A percentile compares a stretch with the other conserved stretches of the same genome.
Conservation (phyloP, 2,888 invertebrate species). For the Papilio elwesi region DNA sequence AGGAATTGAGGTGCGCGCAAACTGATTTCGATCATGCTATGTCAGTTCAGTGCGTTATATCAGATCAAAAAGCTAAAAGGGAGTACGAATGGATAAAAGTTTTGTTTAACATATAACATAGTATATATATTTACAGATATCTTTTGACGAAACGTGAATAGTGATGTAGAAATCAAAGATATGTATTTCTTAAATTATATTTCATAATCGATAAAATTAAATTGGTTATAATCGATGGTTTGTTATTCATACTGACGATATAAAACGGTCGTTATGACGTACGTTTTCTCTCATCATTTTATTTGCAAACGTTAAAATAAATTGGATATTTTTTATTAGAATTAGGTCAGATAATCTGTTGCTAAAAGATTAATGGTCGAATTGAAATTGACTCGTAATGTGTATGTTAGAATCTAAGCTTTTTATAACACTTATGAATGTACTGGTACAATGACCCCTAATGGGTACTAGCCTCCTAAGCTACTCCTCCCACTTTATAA, state of each 20-base stretch:
- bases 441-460: not conserved
- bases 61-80: too few relatives aligned
- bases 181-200: too few relatives aligned
- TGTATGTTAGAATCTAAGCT: slow-evolving; percentile 21
- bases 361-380: slow-evolving; percentile 29
- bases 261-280: slow-evolving; percentile 4
- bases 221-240: too few relatives aligned
- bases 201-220: too few relatives aligned
- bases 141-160: too few relatives aligned
- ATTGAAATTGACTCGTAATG: slow-evolving; percentile 27
- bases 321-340: slow-evolving; percentile 20
- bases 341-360: slow-evolving; percentile 30
- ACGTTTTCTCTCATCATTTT: slow-evolving; percentile 8
- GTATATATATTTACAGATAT: too few relatives aligned
- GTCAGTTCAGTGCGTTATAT: too few relatives aligned
- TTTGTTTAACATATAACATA: too few relatives aligned
- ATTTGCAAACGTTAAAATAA: slow-evolving; percentile 15
- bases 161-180: too few relatives aligned
- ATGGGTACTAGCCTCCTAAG: not conserved
- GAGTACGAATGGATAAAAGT: too few relatives aligned
- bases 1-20: too few relatives aligned
- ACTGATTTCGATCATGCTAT: too few relatives aligned
- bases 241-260: not conserved
- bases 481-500: not conserved
- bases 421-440: slow-evolving; percentile 5